A percentile compares a stretch with the other conserved stretches of the same genome.
Evolutionary conservation across 2,888 invertebrate genomes (phyloP).

Genomic region (Diaperis boleti): DNA sequence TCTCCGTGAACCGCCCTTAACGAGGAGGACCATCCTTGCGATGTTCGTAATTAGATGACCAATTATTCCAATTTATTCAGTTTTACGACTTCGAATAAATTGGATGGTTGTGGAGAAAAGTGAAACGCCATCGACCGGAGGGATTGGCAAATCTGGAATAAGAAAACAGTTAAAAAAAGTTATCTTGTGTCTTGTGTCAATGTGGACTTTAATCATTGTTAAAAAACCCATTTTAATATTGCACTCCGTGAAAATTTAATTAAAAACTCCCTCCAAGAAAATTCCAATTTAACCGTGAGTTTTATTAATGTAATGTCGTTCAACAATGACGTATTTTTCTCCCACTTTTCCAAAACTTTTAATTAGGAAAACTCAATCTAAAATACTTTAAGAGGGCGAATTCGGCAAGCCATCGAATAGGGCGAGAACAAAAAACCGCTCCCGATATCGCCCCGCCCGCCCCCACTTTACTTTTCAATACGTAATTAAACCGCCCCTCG

Average conservation of each 20-base stretch:
- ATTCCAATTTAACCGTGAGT: conserved; percentile 40
- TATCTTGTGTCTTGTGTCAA: too few species aligned
- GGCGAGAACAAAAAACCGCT: conserved; percentile 36
- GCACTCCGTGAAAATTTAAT: conserved; percentile 37
- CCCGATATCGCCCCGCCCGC: conserved; percentile 8
- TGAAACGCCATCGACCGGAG: not conserved
- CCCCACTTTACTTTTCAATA: not conserved
- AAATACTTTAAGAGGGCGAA: conserved; percentile 52
- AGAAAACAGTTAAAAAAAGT: too few species aligned
- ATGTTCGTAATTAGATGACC: conserved; percentile 34
- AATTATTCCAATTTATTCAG: conserved; percentile 51
- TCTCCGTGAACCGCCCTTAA: not conserved
- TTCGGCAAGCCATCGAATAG: conserved; percentile 38
- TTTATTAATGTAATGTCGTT: conserved; percentile 44
- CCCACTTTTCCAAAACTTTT: conserved; percentile 60
- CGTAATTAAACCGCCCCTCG: conserved; percentile 1
- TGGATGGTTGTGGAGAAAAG: not conserved
- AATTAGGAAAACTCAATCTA: conserved; percentile 62
- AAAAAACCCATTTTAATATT: too few species aligned
- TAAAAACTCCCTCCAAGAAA: conserved; percentile 40
- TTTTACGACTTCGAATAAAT: conserved; percentile 46
- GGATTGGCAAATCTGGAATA: too few species aligned
- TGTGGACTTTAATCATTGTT: too few species aligned
- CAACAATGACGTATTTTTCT: conserved; percentile 49
- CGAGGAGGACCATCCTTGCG: not conserved